Evolutionary conservation across 2,113 vertebrate species (phyloP).

Genomic region (Lampris megalopsis): DNA sequence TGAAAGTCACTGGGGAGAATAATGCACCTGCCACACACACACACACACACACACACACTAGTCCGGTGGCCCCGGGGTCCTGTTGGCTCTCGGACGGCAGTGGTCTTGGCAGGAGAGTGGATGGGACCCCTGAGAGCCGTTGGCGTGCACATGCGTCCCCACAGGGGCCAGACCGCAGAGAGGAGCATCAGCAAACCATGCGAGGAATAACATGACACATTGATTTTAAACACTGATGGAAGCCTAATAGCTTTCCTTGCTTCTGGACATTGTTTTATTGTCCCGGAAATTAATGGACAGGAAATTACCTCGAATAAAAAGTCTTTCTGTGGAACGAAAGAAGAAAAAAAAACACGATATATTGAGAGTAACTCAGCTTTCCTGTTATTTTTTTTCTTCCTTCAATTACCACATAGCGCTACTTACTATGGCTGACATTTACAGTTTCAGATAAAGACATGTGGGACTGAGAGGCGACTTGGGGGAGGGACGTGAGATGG

Average conservation of each 20-base stretch:
- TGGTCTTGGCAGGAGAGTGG: slow-evolving; percentile 30
- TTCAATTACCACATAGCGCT: too few relatives aligned
- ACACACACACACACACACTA: slow-evolving; percentile 25
- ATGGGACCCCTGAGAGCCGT: slow-evolving; percentile 49
- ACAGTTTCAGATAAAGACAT: too few relatives aligned
- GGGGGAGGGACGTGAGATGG: background rate
- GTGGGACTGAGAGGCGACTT: too few relatives aligned
- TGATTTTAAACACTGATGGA: background rate
- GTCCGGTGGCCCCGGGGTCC: slow-evolving; percentile 59
- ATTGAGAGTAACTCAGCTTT: too few relatives aligned
- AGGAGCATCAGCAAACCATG: slow-evolving; percentile 4
- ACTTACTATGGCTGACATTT: too few relatives aligned
- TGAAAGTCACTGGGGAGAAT: slow-evolving; percentile 68
- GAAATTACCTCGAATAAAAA: background rate
- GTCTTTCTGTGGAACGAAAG: background rate
- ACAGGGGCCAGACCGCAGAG: slow-evolving; percentile 5
- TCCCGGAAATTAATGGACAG: background rate
- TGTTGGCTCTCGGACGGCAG: slow-evolving; percentile 57
- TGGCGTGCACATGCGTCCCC: slow-evolving; percentile 39
- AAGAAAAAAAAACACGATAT: too few relatives aligned
- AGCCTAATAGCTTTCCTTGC: background rate
- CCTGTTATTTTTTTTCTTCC: too few relatives aligned
- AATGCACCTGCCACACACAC: slow-evolving; percentile 49
- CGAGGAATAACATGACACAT: slow-evolving; percentile 2
- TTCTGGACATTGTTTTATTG: background rate